These are phyloP conservation scores for Alouatta caraya DNA, from an alignment of 2,797 vertebrate species.

Conservation along the genomic window DNA sequence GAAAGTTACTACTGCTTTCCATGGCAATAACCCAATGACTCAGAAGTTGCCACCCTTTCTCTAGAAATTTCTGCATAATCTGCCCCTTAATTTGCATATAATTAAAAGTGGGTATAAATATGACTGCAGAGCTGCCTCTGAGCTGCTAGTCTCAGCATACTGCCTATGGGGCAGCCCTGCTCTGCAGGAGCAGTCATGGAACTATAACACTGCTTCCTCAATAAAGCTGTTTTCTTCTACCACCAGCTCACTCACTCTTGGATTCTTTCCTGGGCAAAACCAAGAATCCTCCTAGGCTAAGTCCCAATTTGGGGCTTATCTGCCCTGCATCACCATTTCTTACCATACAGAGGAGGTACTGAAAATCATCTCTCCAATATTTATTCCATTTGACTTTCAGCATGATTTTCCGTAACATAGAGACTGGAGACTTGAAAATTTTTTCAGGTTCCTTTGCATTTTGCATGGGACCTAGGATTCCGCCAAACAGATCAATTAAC, in stretches of 20 bases:
- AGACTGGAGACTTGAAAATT: background rate
- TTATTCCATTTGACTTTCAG: background rate
- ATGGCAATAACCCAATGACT: no score
- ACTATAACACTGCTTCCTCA: background rate
- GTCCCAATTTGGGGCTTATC: background rate
- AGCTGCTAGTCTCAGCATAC: no score
- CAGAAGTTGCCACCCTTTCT: no score
- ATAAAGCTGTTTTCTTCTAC: background rate
- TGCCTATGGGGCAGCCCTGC: background rate
- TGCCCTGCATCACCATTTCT: background rate
- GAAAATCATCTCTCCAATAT: background rate
- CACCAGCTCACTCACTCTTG: background rate
- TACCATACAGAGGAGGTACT: background rate
- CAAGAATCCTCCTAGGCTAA: background rate
- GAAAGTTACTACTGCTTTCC: no score
- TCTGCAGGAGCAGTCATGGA: background rate
- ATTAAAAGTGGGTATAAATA: no score
- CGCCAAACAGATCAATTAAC: background rate
- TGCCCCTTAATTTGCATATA: no score
- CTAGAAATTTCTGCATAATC: no score
- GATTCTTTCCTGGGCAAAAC: background rate
- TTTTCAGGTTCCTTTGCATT: conserved; percentile 24
- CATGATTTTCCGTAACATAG: background rate
- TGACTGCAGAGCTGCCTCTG: no score
- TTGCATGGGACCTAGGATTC: background rate